Percentiles rank a stretch among this genome's conserved stretches.
These are phyloP conservation scores for Nesometra sesokonis DNA, from an alignment of 35 echinoderm and acorn worm genomes.

Conservation along the genomic window DNA sequence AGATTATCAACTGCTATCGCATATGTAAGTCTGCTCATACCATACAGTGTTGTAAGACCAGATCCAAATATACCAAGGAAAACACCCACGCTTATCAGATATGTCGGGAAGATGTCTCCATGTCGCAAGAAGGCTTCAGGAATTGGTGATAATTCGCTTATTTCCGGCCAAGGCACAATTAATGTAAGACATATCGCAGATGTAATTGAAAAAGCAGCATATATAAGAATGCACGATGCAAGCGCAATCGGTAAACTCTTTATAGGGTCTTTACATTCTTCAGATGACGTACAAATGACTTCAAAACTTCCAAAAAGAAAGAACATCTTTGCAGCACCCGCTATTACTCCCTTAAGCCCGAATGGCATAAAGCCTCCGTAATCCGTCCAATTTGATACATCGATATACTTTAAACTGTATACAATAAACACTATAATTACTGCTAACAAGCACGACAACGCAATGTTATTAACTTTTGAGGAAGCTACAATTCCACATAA, in stretches of 20 bases:
- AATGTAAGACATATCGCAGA: slow-evolving; percentile 21
- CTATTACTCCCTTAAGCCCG: slow-evolving; percentile 41
- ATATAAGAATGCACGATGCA: slow-evolving; percentile 7
- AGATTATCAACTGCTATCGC: slow-evolving; percentile 40
- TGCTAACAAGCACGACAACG: slow-evolving; percentile 32
- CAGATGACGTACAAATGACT: slow-evolving; percentile 19
- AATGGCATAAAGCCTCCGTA: slow-evolving; percentile 45
- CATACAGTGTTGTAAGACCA: not conserved
- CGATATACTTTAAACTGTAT: slow-evolving; percentile 30
- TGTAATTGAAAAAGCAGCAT: not conserved
- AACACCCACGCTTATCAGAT: slow-evolving; percentile 23
- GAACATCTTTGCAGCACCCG: slow-evolving; percentile 33
- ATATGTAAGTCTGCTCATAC: slow-evolving; percentile 19
- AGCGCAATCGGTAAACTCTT: slow-evolving; percentile 32
- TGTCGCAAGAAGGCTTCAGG: slow-evolving; percentile 20
- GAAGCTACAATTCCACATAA: slow-evolving; percentile 29
- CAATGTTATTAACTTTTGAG: slow-evolving; percentile 37
- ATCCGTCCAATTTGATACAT: slow-evolving; percentile 29
- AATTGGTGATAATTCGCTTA: slow-evolving; percentile 15
- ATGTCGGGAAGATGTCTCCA: slow-evolving; percentile 18
- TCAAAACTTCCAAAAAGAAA: slow-evolving; percentile 38
- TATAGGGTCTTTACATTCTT: slow-evolving; percentile 25
- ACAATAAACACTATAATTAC: slow-evolving; percentile 31
- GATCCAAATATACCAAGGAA: slow-evolving; percentile 27
- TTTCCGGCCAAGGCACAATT: slow-evolving; percentile 21